Evolutionary conservation across 2,797 vertebrate genomes (phyloP).

Genomic region (Propithecus deckenii): DNA sequence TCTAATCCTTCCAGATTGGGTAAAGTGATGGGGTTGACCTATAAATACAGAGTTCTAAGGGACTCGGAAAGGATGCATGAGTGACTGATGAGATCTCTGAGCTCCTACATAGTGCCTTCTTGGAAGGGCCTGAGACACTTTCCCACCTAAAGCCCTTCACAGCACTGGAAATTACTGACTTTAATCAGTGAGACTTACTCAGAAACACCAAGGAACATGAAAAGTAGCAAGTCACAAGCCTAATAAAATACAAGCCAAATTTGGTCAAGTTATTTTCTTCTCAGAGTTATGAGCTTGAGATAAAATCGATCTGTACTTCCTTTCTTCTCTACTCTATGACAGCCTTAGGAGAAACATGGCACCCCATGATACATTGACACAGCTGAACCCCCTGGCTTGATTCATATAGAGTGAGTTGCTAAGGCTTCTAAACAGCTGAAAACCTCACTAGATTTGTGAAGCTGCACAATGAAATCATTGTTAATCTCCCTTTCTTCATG

Average conservation of each 20-base stretch:
- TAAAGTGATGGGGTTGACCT: not conserved
- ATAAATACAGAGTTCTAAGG: not conserved
- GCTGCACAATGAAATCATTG: not conserved
- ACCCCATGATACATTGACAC: not conserved
- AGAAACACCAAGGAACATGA: not conserved
- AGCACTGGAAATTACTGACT: not conserved
- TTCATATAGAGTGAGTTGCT: not conserved
- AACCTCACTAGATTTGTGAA: not conserved
- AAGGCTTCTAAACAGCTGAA: conserved; percentile 1
- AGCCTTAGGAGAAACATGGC: not conserved
- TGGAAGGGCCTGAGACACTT: not conserved
- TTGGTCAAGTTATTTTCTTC: conserved; percentile 13
- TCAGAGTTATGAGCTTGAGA: not conserved
- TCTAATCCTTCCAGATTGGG: not conserved
- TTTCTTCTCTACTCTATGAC: not conserved
- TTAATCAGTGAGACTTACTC: not conserved
- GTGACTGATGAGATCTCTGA: not conserved
- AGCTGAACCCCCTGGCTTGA: not conserved
- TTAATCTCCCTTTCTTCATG: not conserved
- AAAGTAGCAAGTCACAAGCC: not conserved
- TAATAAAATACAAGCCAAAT: conserved; percentile 4
- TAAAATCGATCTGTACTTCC: not conserved
- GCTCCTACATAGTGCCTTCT: not conserved
- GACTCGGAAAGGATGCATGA: not conserved
- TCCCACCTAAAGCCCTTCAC: not conserved